These are phyloP conservation scores for Myotis daubentonii DNA, from an alignment of 2,797 vertebrate species.

Conservation along the genomic window DNA sequence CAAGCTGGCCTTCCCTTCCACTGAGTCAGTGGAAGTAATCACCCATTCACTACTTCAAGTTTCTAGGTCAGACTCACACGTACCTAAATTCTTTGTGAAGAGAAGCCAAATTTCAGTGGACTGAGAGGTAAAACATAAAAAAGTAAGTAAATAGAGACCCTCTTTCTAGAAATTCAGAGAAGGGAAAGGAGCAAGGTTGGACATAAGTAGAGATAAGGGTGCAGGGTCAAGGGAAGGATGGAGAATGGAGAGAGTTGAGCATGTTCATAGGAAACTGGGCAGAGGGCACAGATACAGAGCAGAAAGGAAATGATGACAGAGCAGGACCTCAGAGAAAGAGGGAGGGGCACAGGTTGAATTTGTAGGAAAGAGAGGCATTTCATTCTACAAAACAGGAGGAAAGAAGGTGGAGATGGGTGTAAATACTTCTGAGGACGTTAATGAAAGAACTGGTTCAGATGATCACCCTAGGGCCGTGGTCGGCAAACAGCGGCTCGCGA, in stretches of 20 bases:
- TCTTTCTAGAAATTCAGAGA: not conserved
- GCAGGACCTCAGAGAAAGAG: not conserved
- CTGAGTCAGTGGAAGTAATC: not conserved
- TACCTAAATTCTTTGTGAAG: not conserved
- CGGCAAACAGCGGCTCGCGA: too few relatives aligned
- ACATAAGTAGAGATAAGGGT: not conserved
- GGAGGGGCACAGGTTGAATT: not conserved
- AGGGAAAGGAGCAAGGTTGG: not conserved
- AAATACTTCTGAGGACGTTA: not conserved
- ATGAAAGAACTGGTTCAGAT: not conserved
- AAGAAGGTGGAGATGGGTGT: not conserved
- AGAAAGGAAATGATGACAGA: not conserved
- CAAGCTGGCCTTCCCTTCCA: not conserved
- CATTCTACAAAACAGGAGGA: not conserved
- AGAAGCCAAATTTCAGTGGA: not conserved
- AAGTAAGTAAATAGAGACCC: not conserved
- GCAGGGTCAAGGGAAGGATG: not conserved
- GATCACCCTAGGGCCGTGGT: too few relatives aligned
- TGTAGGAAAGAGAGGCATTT: not conserved
- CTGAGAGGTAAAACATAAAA: not conserved
- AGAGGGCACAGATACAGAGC: rapidly evolving
- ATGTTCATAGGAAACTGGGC: not conserved
- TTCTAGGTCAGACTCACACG: not conserved
- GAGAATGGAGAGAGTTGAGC: not conserved
- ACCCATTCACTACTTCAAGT: not conserved